Percentiles rank a stretch among this genome's conserved stretches.
These are phyloP conservation scores for Silvanus unidentatus DNA, from an alignment of 2,888 invertebrate genomes.

Conservation along the genomic window DNA sequence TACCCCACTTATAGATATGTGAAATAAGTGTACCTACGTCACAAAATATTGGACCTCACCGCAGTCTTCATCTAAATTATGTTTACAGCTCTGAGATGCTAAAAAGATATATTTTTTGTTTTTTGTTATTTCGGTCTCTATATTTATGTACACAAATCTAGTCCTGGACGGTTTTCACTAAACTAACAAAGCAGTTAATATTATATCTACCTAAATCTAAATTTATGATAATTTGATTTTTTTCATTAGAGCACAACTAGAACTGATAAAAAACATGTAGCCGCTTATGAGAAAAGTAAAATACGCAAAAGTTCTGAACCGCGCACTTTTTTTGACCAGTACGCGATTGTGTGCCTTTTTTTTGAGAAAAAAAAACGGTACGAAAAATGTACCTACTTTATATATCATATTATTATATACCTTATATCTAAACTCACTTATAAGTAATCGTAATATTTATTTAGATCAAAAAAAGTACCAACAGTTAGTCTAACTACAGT, in stretches of 20 bases:
- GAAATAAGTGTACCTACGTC: slow-evolving; percentile 34
- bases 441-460: too few species aligned
- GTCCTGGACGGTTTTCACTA: slow-evolving; percentile 38
- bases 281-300: too few species aligned
- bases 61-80: slow-evolving; percentile 37
- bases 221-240: background rate
- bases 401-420: slow-evolving; percentile 5
- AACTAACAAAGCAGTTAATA: slow-evolving; percentile 26
- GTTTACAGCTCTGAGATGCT: slow-evolving; percentile 3
- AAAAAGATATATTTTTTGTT: too few species aligned
- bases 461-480: slow-evolving; percentile 9
- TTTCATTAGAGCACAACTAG: too few species aligned
- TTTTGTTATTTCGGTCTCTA: background rate
- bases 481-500: slow-evolving; percentile 36
- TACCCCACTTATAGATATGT: slow-evolving; percentile 41
- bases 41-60: slow-evolving; percentile 43
- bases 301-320: background rate
- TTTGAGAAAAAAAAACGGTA: background rate
- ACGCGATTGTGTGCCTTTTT: slow-evolving; percentile 2
- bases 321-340: slow-evolving; percentile 10
- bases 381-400: slow-evolving; percentile 12
- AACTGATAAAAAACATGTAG: too few species aligned
- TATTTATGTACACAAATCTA: slow-evolving; percentile 27
- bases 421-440: slow-evolving; percentile 9
- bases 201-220: background rate